Base-by-base conservation (phyloP, 1,140 invertebrate species). In the Lordiphosa clarofinis region DNA sequence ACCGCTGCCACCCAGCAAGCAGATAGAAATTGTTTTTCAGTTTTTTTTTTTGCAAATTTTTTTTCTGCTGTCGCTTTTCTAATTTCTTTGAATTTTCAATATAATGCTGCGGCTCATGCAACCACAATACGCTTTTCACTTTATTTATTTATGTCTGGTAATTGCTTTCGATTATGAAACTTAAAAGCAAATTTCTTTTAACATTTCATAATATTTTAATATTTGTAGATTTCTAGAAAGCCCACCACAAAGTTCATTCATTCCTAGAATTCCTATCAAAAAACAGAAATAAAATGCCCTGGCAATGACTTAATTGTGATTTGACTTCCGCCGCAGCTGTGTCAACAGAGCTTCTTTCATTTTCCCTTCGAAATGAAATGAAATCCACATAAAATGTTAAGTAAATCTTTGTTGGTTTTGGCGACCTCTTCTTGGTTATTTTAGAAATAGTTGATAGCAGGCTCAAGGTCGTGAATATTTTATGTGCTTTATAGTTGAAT, bases 61-160 rank as follows among this genome's bases (percentile, higher is more conserved):
- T 50, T 10, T 19, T n/a, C n/a, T 38, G 15, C 36, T 15, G 11
- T 50, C 37, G 12, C 36, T 38, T 50, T 38, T 37, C 43, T 28
- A 33, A 19, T 62, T 62, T 61, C 57, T 56, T 57, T 59, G 38
- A 43, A 57, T 59, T 57, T 44, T 33, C 39, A 44, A 43, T 43
- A 12, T 42, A 44, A 43, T 57, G 39, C 15, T 31, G 4, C 11
- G 19, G 13, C 39, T 40, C 39, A 40, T 15, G 39, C 39, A 40
- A 13, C 37, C 39, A 5, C 9, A 15, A 31, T 19, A 19, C 13
- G 13, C 39, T 42, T 42, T 42, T 42, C 39, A 42, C 13, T 42
- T 42, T 42, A 15, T 15, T 15, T 13, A 13, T 42, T 42, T 42
- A 31, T 42, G 39, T 7, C 9, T 4, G 12, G 39, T 42, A 42